A percentile compares a stretch with the other conserved stretches of the same genome.
phyloP scores from a whole-genome alignment of 2,888 invertebrate genomes.

The Cremastobaeus sp. region DNA sequence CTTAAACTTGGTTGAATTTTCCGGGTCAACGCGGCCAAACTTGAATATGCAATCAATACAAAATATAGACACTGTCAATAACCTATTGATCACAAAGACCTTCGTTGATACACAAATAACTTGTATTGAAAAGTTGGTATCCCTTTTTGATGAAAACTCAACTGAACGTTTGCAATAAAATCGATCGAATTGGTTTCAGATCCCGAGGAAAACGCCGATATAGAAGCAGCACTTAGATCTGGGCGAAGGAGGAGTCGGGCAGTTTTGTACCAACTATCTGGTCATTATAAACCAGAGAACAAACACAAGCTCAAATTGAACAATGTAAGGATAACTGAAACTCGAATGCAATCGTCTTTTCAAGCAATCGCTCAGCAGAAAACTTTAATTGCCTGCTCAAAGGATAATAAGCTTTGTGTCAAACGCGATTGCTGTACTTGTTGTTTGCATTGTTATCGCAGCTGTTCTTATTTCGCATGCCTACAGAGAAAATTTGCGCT shows the following conservation, averaged over 20 bases:
- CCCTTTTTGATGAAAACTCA: neutral
- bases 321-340: slow-evolving; percentile 84
- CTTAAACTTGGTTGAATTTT: slow-evolving; percentile 32
- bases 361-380: too few species aligned
- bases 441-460: too few species aligned
- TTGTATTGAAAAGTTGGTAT: neutral
- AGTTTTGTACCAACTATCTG: slow-evolving; percentile 96
- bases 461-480: neutral
- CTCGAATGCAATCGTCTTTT: neutral
- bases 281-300: slow-evolving; percentile 97
- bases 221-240: slow-evolving; percentile 89
- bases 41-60: too few species aligned
- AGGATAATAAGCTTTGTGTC: too few species aligned
- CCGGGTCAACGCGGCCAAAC: slow-evolving; percentile 7
- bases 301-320: slow-evolving; percentile 96
- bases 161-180: neutral
- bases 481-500: slow-evolving; percentile 26
- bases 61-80: too few species aligned
- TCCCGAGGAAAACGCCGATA: slow-evolving; percentile 88
- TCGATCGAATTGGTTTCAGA: slow-evolving; percentile 81
- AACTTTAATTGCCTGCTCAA: too few species aligned
- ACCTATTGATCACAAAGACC: neutral
- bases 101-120: neutral
- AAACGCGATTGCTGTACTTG: too few species aligned
- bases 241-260: slow-evolving; percentile 95